Evolutionary conservation across 2,113 vertebrate genomes (phyloP), one percentile per base, ranked within the genome.

Genomic region (Neolamprologus ventralis): DNA sequence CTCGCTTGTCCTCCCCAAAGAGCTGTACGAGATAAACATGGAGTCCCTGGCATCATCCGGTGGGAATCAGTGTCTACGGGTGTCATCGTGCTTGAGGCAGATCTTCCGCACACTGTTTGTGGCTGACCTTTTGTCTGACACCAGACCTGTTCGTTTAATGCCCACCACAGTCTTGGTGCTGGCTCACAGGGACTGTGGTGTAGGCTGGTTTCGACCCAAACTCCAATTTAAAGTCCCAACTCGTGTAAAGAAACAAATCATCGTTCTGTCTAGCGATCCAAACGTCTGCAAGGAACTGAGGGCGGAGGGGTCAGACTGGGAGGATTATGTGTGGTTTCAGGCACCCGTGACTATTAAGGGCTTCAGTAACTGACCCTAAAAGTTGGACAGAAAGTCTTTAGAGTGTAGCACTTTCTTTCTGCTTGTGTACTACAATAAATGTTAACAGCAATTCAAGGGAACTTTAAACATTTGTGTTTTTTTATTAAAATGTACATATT

Each of bases 241-340:
- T 4, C 96, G 96, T 86, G 97, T 97, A 23, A 97, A 97, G 89
- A 97, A 97, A 49, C 93, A 97, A 78, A 95, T 97, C 6, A 96
- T 99, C 26, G 92, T 90, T 42, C 88, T 99, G 91, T 97, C 97
- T 55, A 97, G 96, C 28, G 96, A 95, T 60, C 92, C 93, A 33
- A 57, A 73, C 11, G 5, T 80, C 42, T 65, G 28, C 9, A 58
- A 80, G 9, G 84, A 80, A 7, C 10, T 23, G 3, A 83, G 63
- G 37, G 58, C 47, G 19, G 86, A 92, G 2, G 19, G 87, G 3
- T 23, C 68, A 12, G 87, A 95, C 10, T 96, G 96, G 93, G 95
- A 97, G 53, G 97, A 98, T 87, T 99, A 98, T 5, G 86, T 99
- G 57, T 99, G 99, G 99, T 99, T 98, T 93, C 98, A 99, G 95